Conservation (phyloP, 2,113 vertebrate genomes). For the Gallinago undulata region DNA sequence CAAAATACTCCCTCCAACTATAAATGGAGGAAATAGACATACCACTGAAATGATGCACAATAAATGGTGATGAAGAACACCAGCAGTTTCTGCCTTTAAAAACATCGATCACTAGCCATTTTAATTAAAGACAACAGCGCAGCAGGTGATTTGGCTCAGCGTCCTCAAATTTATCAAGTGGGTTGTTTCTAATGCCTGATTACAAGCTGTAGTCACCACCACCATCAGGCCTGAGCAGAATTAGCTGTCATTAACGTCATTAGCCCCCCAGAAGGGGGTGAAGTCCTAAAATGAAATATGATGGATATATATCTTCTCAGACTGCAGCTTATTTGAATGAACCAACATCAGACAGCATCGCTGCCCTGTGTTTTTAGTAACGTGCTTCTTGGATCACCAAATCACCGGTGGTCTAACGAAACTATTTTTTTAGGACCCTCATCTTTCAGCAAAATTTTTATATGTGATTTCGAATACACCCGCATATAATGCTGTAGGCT, state of each 20-base stretch:
- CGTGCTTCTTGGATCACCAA: not conserved
- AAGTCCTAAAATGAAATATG: not conserved
- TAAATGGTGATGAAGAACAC: not conserved
- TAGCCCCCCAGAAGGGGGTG: not conserved
- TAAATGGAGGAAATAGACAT: not conserved
- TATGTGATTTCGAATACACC: not conserved
- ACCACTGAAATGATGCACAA: not conserved
- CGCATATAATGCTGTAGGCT: not conserved
- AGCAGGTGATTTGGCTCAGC: conserved; percentile 10
- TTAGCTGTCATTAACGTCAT: not conserved
- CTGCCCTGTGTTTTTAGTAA: not conserved
- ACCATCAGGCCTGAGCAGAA: conserved; percentile 1
- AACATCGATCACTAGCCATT: not conserved
- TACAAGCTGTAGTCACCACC: conserved; percentile 3
- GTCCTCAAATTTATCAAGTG: not conserved
- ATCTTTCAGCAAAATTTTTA: not conserved
- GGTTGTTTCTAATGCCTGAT: not conserved
- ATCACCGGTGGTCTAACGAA: not conserved
- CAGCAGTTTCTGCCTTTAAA: conserved; percentile 25
- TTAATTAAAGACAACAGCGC: conserved; percentile 31
- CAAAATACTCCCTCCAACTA: not conserved
- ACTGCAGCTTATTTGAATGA: not conserved
- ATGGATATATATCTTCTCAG: not conserved
- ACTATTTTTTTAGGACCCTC: not conserved
- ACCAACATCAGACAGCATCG: not conserved